Conservation (phyloP, 2,888 invertebrate species). For the Lasioglossum calceatum region DNA sequence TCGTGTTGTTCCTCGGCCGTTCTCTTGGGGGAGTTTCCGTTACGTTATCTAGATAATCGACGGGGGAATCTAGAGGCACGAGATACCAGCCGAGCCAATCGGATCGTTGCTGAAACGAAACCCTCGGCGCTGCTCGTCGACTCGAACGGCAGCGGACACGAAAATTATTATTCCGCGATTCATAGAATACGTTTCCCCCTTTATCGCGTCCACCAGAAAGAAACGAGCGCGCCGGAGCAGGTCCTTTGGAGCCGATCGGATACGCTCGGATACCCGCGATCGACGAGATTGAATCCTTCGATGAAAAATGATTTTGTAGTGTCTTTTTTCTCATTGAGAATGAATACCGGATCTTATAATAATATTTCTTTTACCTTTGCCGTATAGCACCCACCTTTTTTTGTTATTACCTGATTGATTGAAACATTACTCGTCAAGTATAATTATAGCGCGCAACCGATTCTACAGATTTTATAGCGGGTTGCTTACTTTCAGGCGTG, state of each 20-base stretch:
- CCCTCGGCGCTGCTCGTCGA: not conserved
- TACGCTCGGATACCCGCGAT: not conserved
- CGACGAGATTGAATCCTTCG: not conserved
- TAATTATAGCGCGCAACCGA: not conserved
- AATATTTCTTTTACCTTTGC: no score
- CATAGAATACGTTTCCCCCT: not conserved
- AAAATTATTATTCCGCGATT: not conserved
- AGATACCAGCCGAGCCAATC: slow-evolving; percentile 46
- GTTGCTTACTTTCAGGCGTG: not conserved
- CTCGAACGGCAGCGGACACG: not conserved
- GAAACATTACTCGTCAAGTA: not conserved
- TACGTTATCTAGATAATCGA: slow-evolving; percentile 60
- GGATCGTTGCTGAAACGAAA: not conserved
- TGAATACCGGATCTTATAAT: not conserved
- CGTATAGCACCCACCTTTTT: no score
- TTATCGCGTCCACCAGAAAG: not conserved
- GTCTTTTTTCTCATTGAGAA: not conserved
- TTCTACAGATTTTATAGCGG: not conserved
- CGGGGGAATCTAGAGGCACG: not conserved
- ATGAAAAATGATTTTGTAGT: not conserved
- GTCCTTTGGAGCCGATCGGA: not conserved
- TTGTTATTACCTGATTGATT: no score
- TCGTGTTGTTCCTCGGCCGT: slow-evolving; percentile 42
- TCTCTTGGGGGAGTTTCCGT: slow-evolving; percentile 52
- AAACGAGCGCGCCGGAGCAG: not conserved